Evolutionary conservation across 2,797 vertebrate genomes (phyloP).

Genomic region (Mormyrops boulengeri): DNA sequence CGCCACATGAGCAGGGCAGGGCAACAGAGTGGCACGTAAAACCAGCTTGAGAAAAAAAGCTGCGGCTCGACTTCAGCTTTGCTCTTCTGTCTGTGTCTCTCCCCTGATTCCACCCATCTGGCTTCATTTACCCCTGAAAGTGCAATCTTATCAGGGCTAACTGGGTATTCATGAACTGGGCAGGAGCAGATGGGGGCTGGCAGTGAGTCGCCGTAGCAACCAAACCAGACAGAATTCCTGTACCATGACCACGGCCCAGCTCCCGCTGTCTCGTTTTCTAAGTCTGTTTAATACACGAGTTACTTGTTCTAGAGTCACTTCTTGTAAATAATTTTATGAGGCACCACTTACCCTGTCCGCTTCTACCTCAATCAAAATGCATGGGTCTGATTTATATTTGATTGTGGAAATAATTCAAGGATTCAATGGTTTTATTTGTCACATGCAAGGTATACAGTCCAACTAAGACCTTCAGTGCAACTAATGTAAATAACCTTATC

Average conservation of each 20-base stretch:
- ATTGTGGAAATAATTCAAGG: not conserved
- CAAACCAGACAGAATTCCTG: not conserved
- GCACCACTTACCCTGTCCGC: not conserved
- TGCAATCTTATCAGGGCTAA: conserved; percentile 7
- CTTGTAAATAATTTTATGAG: not conserved
- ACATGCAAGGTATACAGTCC: not conserved
- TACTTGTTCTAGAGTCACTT: not conserved
- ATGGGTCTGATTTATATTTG: not conserved
- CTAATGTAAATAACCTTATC: not conserved
- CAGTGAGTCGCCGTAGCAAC: not conserved
- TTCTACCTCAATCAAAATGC: not conserved
- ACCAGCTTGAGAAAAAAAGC: not conserved
- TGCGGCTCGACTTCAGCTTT: not conserved
- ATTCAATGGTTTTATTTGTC: not conserved
- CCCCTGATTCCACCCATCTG: conserved; percentile 6
- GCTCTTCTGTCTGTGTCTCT: not conserved
- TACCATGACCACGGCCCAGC: not conserved
- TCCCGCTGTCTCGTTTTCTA: not conserved
- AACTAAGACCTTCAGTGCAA: not conserved
- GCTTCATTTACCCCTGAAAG: conserved; percentile 6
- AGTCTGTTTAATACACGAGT: not conserved
- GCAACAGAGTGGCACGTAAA: not conserved
- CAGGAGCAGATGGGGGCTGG: not conserved
- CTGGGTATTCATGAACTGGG: conserved; percentile 11
- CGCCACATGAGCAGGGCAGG: not conserved